Base-by-base conservation (phyloP, 1,140 invertebrate genomes). In the Drosophila punjabiensis region DNA sequence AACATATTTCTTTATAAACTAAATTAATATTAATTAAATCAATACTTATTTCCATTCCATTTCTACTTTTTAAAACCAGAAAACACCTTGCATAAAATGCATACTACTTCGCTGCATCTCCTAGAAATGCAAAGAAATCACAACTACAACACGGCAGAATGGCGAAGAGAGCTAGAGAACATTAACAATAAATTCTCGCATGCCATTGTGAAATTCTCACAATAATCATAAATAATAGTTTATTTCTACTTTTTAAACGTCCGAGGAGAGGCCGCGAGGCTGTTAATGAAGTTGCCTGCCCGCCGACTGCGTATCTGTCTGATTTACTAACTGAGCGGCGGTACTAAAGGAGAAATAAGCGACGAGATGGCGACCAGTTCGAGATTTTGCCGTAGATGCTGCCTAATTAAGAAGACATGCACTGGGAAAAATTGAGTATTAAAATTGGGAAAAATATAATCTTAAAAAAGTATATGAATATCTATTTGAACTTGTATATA, bases 151-250 rank as follows among this genome's bases (percentile, higher is more conserved):
- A 50, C 33, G 7, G 16, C 28, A 32, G 33, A 58, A 33, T 45
- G 65, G 68, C 30, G 32, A 28, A 68, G 47, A 37, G 33, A 48
- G 65, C 56, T 43, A 65, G 59, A 73, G 64, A 77, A 65, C 86
- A 86, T 90, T 90, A 89, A 90, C 86, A 90, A 90, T 90, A 90
- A 90, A 90, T 90, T 90, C 86, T 90, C 87, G 86, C 87, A 90
- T 90, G 87, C 86, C 86, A 86, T 90, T 90, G 86, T 90, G 86
- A 90, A 90, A 90, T 90, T 90, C 86, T 90, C 86, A 90, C 86
- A 90, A 90, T 90, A 90, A 90, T 90, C 87, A 90, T 90, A 90
- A 90, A 90, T 90, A 90, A 90, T 90, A 90, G 82, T 90, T 90
- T 86, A 91, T 90, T 90, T 90, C 77, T 90, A 77, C 87, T 77